Percentiles rank a stretch among this genome's conserved stretches.
These are phyloP conservation scores for Sinocyclocheilus anophthalmus DNA, from an alignment of 2,113 vertebrate species.

Conservation along the genomic window DNA sequence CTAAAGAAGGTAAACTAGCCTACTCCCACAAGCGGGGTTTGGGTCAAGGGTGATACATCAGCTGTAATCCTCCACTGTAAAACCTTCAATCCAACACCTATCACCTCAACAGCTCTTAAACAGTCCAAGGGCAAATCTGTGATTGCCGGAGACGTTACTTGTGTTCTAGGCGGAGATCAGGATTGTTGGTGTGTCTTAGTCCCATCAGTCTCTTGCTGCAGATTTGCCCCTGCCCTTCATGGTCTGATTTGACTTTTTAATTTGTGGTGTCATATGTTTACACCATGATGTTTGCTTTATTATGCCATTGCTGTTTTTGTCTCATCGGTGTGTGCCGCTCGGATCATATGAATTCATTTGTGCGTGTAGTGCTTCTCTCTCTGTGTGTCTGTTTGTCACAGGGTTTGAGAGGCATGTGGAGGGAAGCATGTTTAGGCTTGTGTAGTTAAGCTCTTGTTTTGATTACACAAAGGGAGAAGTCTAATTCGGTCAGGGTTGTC, in stretches of 20 bases:
- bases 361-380: not conserved
- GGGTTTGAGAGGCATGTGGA: constrained; percentile 21
- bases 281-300: constrained; percentile 40
- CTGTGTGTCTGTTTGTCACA: not conserved
- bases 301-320: constrained; percentile 18
- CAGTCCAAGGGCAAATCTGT: not conserved
- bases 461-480: constrained; percentile 35
- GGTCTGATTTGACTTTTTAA: constrained; percentile 59
- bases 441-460: constrained; percentile 37
- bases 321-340: not conserved
- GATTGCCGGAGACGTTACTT: not conserved
- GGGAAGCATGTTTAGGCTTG: constrained; percentile 16
- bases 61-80: not conserved
- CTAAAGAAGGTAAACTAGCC: not conserved
- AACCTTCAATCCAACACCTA: constrained; percentile 1
- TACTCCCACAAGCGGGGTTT: not conserved
- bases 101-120: constrained; percentile 2
- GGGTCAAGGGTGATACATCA: not conserved
- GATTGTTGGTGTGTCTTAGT: not conserved
- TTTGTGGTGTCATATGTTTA: constrained; percentile 38
- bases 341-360: not conserved
- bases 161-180: not conserved
- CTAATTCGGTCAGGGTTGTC: constrained; percentile 23
- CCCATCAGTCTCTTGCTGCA: constrained; percentile 55
- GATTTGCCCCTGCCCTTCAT: constrained; percentile 65